phyloP scores from a whole-genome alignment of 2,113 vertebrate genomes.

The Physeter macrocephalus region DNA sequence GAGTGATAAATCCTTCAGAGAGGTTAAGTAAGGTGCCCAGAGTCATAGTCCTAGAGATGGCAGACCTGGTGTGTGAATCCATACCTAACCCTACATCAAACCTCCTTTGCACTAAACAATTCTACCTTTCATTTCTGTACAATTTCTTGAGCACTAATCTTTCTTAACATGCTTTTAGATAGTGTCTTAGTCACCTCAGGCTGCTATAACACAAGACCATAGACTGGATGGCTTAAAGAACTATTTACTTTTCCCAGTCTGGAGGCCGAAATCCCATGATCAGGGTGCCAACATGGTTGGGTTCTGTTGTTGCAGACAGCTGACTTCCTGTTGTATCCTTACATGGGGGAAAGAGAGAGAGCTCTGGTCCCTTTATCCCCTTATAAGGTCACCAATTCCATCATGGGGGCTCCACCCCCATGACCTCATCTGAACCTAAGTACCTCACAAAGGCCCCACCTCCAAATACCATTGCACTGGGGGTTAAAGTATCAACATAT shows the following conservation, averaged over 20 bases:
- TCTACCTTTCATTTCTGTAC: background rate
- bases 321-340: background rate
- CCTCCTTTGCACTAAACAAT: background rate
- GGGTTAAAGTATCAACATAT: background rate
- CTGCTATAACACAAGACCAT: background rate
- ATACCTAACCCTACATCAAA: background rate
- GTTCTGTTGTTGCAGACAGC: background rate
- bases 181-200: background rate
- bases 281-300: background rate
- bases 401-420: background rate
- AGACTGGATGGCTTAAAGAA: background rate
- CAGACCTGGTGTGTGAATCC: background rate
- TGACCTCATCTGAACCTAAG: background rate
- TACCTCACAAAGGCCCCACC: background rate
- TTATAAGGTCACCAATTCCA: background rate
- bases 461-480: background rate
- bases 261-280: background rate
- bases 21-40: background rate
- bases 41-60: background rate
- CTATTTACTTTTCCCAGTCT: background rate
- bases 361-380: background rate
- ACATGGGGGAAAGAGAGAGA: background rate
- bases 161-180: background rate
- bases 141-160: background rate
- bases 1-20: background rate